These are phyloP conservation scores for Lydus trimaculatus DNA, from an alignment of 2,888 invertebrate genomes.

Conservation along the genomic window DNA sequence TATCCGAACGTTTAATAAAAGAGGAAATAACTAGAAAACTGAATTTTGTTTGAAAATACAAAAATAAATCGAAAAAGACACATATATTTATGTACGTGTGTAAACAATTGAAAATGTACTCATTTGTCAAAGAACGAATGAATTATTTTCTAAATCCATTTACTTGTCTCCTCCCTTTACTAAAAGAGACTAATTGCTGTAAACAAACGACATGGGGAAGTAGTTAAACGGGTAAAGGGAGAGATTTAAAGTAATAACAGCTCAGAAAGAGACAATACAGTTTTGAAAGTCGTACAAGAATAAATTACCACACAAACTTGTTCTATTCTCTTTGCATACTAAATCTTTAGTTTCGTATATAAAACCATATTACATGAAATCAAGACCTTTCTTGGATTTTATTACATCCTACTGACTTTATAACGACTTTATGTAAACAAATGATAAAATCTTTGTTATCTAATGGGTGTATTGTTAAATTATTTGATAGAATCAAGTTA, in stretches of 20 bases:
- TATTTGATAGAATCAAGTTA: slow-evolving; percentile 14
- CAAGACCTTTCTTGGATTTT: slow-evolving; percentile 48
- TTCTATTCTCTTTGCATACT: slow-evolving; percentile 53
- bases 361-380: slow-evolving; percentile 57
- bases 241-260: background rate
- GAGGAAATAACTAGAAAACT: background rate
- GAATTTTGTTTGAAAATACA: background rate
- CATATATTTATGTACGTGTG: background rate
- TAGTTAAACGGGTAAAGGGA: slow-evolving; percentile 18
- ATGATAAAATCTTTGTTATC: slow-evolving; percentile 40
- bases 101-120: slow-evolving; percentile 45
- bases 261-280: slow-evolving; percentile 32
- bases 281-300: slow-evolving; percentile 54
- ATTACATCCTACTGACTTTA: slow-evolving; percentile 53
- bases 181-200: slow-evolving; percentile 53
- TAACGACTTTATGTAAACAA: slow-evolving; percentile 50
- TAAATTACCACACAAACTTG: slow-evolving; percentile 55
- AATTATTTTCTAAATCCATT: slow-evolving; percentile 57
- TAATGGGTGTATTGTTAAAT: slow-evolving; percentile 36
- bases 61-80: background rate
- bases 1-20: background rate
- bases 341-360: slow-evolving; percentile 57
- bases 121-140: slow-evolving; percentile 55
- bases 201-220: slow-evolving; percentile 56
- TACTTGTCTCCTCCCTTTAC: slow-evolving; percentile 22